phyloP scores from a whole-genome alignment of 1,140 invertebrate species.

The Arctopsyche grandis region DNA sequence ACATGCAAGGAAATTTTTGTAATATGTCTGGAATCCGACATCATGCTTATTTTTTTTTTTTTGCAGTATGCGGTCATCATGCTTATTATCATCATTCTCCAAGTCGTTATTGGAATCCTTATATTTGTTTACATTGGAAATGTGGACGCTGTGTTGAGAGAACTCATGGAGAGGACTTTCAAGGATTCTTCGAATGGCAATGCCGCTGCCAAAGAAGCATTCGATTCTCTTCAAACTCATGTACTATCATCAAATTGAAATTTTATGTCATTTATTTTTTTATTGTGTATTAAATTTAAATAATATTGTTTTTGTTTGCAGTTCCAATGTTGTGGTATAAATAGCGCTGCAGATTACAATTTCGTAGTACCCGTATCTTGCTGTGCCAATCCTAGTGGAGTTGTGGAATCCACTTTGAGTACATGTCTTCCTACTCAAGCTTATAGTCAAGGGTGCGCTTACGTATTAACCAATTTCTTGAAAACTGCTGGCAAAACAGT shows the following conservation, averaged over 20 bases:
- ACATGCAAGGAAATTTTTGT: too few species aligned
- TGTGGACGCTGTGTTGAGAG: slow-evolving; percentile 62
- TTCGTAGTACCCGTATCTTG: slow-evolving; percentile 61
- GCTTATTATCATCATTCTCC: slow-evolving; percentile 71
- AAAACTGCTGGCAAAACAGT: slow-evolving; percentile 67
- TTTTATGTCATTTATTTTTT: background rate
- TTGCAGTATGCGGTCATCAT: slow-evolving; percentile 74
- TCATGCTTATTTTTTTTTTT: slow-evolving; percentile 47
- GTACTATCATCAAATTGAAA: background rate
- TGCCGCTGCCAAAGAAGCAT: background rate
- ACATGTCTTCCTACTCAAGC: slow-evolving; percentile 62
- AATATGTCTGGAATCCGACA: too few species aligned
- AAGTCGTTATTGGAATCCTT: slow-evolving; percentile 71
- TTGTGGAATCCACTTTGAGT: slow-evolving; percentile 47
- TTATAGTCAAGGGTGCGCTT: slow-evolving; percentile 63
- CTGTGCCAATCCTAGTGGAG: slow-evolving; percentile 56
- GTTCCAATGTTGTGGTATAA: slow-evolving; percentile 74
- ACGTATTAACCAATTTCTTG: slow-evolving; percentile 61
- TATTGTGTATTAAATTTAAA: background rate
- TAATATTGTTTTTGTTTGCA: slow-evolving; percentile 57
- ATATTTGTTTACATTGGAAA: slow-evolving; percentile 67
- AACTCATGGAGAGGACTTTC: slow-evolving; percentile 61
- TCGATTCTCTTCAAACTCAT: background rate
- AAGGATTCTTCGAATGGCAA: slow-evolving; percentile 60
- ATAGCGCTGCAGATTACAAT: slow-evolving; percentile 61